Evolutionary conservation across 2,888 invertebrate species (phyloP), one percentile per base, ranked within the genome.

Genomic region (Conistra vaccinii): DNA sequence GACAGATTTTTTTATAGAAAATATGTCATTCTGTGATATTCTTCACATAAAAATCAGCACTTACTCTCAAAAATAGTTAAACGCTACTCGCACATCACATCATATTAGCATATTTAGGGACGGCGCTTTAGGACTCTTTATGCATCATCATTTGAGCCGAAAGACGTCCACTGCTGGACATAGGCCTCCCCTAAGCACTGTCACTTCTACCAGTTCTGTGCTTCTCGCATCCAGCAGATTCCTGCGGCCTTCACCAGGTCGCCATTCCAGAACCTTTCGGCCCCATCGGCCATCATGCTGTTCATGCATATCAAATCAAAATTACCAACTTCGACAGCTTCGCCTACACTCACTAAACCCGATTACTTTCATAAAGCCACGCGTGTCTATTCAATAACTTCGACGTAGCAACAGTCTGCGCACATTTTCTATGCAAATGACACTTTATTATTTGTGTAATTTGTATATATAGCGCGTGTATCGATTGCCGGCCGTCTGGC

Each of bases 401-500:
- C 32, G 62, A 48, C 57, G 53, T 66, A 70, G 26, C 17, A 74
- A 69, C 69, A 70, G 73, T 70, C 53, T 14, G 45, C 60, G 70
- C 29, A 65, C 68, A 84, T 81, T 80, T 68, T 60, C 60, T 63
- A 78, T 77, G 73, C 75, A 80, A 83, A 78, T 70, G 66, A 74
- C 69, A 62, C 42, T 70, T 70, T 65, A 70, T 82, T 75, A 76
- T 80, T 69, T 61, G 60, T 76, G 70, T 74, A 76, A 71, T 82
- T 78, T 80, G 69, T 78, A 71, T 73, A 74, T 45, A 17, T 45
- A 57, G 70, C 69, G 39, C 51, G 60, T 74, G 75, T 79, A 84
- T 87, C 75, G 80, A 86, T 81, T 78, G 69, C 32, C 35, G 69
- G 35, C 74, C 42, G 85, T 83, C 85, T 85, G 85, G 72, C 45